These are phyloP conservation scores for Alsophila aescularia DNA, from an alignment of 2,888 invertebrate genomes.

Conservation along the genomic window DNA sequence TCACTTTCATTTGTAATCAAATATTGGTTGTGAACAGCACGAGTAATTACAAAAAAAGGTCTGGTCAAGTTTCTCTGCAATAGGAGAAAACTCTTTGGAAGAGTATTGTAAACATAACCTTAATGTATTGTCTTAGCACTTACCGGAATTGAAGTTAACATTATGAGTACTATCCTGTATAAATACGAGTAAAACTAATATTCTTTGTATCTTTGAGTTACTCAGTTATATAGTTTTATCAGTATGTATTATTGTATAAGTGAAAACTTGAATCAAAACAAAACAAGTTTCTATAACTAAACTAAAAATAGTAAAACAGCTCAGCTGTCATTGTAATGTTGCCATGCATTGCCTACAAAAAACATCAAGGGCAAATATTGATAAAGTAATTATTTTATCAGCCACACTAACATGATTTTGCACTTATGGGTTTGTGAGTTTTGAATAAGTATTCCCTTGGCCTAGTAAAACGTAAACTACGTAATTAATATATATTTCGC, in stretches of 20 bases:
- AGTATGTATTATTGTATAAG: not conserved
- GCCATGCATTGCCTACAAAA: slow-evolving; percentile 9
- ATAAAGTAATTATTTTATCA: too few species aligned
- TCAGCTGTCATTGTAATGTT: slow-evolving; percentile 42
- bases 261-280: not conserved
- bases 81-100: slow-evolving; percentile 1
- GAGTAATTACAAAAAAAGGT: slow-evolving; percentile 42
- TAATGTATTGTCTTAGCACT: slow-evolving; percentile 30
- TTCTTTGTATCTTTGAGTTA: too few species aligned
- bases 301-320: not conserved
- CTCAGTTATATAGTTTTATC: too few species aligned
- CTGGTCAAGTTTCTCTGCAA: slow-evolving; percentile 54
- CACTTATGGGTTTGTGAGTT: too few species aligned
- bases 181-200: not conserved
- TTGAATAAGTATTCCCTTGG: too few species aligned
- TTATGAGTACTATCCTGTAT: slow-evolving; percentile 33
- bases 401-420: too few species aligned
- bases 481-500: too few species aligned
- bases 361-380: too few species aligned
- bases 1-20: slow-evolving; percentile 65
- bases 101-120: slow-evolving; percentile 25
- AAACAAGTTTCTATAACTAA: not conserved
- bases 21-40: slow-evolving; percentile 61
- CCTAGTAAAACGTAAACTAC: too few species aligned
- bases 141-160: slow-evolving; percentile 51